phyloP scores from a whole-genome alignment of 2,797 vertebrate genomes.

The Spea hammondii region DNA sequence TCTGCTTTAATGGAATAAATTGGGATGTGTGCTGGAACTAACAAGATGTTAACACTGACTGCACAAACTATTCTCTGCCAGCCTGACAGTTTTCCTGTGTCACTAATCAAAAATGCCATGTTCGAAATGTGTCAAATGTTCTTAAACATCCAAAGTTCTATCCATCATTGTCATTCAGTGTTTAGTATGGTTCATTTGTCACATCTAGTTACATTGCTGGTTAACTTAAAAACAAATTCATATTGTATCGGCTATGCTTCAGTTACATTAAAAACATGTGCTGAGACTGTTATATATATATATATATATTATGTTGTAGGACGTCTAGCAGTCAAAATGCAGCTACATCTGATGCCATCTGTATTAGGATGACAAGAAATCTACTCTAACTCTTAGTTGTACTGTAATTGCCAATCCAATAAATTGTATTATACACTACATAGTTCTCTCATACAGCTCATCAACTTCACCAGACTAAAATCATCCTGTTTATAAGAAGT shows the following conservation, averaged over 20 bases:
- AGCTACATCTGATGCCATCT: no score
- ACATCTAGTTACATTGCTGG: conserved; percentile 35
- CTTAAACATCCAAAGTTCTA: conserved; percentile 29
- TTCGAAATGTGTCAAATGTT: conserved; percentile 35
- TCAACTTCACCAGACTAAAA: not conserved
- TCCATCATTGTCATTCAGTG: conserved; percentile 46
- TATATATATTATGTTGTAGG: no score
- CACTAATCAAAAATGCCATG: conserved; percentile 31
- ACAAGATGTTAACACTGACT: conserved; percentile 43
- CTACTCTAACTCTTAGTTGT: not conserved
- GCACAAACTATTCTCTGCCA: conserved; percentile 37
- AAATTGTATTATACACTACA: conserved; percentile 19
- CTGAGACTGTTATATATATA: no score
- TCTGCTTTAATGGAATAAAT: conserved; percentile 33
- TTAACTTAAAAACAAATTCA: conserved; percentile 23
- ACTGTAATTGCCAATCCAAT: conserved; percentile 11
- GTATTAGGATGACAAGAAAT: not conserved
- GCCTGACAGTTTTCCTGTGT: conserved; percentile 38
- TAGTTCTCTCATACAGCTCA: not conserved
- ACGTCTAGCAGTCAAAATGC: no score
- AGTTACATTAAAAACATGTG: not conserved
- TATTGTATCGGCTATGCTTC: not conserved
- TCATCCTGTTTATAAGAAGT: conserved; percentile 2
- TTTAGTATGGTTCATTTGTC: conserved; percentile 38
- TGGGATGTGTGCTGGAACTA: conserved; percentile 32